Evolutionary conservation across 2,888 invertebrate species (phyloP).

Genomic region (Oscheius sp.): DNA sequence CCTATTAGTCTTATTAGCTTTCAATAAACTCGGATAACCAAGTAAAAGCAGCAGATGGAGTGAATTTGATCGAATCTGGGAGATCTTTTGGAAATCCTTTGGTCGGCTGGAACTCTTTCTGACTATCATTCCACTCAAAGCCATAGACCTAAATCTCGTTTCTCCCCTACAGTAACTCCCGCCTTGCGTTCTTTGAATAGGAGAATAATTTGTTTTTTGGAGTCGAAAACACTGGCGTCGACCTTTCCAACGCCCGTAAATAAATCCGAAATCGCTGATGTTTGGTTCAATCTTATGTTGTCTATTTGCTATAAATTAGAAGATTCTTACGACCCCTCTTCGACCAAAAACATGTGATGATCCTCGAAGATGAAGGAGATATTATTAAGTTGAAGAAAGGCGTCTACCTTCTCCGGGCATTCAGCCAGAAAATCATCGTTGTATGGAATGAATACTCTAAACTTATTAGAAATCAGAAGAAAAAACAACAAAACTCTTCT

Average conservation of each 20-base stretch:
- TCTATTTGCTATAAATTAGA: not conserved
- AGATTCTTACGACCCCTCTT: not conserved
- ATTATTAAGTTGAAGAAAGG: slow-evolving; percentile 6
- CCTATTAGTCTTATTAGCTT: not conserved
- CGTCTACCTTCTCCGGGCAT: slow-evolving; percentile 4
- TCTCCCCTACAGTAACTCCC: not conserved
- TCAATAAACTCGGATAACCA: not conserved
- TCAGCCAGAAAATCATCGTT: slow-evolving; percentile 6
- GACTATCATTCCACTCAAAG: not conserved
- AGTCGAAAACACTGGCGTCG: slow-evolving; percentile 8
- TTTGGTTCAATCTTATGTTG: slow-evolving; percentile 1
- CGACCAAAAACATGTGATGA: slow-evolving; percentile 18
- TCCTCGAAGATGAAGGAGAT: slow-evolving; percentile 17
- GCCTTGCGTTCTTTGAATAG: not conserved
- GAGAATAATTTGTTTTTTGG: not conserved
- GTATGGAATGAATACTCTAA: slow-evolving; percentile 12
- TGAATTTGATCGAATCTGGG: not conserved
- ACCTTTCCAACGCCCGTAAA: slow-evolving; percentile 3
- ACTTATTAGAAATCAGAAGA: not conserved
- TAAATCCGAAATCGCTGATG: slow-evolving; percentile 8
- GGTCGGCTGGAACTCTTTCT: not conserved
- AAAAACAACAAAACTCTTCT: not conserved
- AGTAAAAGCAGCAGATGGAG: not conserved
- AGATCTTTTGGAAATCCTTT: not conserved
- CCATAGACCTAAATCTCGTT: not conserved